Conservation (phyloP, 2,113 vertebrate genomes). For the Colius striatus region DNA sequence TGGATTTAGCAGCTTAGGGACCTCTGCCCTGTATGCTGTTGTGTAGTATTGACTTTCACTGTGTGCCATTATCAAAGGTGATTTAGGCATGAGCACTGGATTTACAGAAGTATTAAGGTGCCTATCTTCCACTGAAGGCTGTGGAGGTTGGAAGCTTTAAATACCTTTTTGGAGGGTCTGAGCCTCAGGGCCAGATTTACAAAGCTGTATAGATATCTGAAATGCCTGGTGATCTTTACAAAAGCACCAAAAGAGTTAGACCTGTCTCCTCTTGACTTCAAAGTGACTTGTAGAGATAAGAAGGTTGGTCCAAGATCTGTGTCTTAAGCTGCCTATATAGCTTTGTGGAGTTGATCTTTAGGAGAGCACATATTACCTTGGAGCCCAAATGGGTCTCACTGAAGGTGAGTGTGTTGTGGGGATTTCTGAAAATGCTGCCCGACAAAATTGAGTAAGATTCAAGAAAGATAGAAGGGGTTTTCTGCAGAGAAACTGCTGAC, state of each 20-base stretch:
- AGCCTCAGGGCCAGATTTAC: conserved; percentile 48
- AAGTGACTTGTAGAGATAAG: conserved; percentile 50
- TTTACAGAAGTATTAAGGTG: conserved; percentile 51
- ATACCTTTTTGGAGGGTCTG: conserved; percentile 53
- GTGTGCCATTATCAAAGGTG: conserved; percentile 34
- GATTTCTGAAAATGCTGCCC: background rate
- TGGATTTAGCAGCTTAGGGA: conserved; percentile 64
- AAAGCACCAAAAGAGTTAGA: conserved; percentile 31
- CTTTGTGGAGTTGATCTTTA: background rate
- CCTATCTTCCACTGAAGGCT: conserved; percentile 10
- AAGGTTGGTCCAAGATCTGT: background rate
- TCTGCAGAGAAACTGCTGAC: background rate
- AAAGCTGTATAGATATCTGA: conserved; percentile 27
- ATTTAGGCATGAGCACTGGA: conserved; percentile 56
- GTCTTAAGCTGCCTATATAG: background rate
- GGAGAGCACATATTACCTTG: background rate
- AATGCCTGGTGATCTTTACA: conserved; percentile 49
- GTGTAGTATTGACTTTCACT: conserved; percentile 37
- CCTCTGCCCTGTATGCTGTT: conserved; percentile 35
- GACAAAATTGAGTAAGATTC: background rate
- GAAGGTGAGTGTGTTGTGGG: background rate
- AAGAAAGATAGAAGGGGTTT: background rate
- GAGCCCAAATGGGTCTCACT: background rate
- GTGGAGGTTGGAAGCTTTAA: conserved; percentile 27
- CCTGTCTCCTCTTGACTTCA: conserved; percentile 61